Conservation (phyloP, 1,140 invertebrate species). For the Heterodera carotae region DNA sequence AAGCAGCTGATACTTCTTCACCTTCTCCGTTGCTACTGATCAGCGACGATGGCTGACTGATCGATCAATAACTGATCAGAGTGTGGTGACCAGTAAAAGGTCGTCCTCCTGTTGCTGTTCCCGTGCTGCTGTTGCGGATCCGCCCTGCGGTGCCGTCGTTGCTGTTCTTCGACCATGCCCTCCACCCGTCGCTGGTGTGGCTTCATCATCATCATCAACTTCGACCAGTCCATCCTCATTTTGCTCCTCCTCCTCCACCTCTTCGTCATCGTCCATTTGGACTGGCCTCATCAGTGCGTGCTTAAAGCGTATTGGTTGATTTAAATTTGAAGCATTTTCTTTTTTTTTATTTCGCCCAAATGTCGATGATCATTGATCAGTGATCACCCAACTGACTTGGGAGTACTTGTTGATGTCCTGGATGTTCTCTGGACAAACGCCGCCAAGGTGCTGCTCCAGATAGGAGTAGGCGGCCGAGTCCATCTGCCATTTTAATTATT, state of each 20-base stretch:
- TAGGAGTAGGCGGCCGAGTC: constrained; percentile 56
- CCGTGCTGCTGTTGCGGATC: neutral
- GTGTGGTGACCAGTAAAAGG: constrained; percentile 34
- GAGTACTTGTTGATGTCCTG: constrained; percentile 64
- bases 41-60: no score
- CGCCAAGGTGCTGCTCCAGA: constrained; percentile 59
- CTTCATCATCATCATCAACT: constrained; percentile 1
- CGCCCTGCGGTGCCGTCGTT: neutral
- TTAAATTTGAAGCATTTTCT: neutral
- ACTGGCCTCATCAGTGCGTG: constrained; percentile 30
- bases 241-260: neutral
- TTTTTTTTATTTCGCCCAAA: no score
- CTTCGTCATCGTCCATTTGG: constrained; percentile 18
- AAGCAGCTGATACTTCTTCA: no score
- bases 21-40: no score
- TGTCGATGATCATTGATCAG: neutral
- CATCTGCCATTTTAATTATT: constrained; percentile 35
- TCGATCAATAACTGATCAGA: no score
- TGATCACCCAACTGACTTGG: constrained; percentile 27
- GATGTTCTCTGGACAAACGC: constrained; percentile 55
- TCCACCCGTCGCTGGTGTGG: neutral
- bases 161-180: no score
- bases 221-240: constrained; percentile 9
- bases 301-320: neutral
- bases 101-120: constrained; percentile 31